These are phyloP conservation scores for Sinocyclocheilus maitianheensis DNA, from an alignment of 2,113 vertebrate species.

Conservation along the genomic window DNA sequence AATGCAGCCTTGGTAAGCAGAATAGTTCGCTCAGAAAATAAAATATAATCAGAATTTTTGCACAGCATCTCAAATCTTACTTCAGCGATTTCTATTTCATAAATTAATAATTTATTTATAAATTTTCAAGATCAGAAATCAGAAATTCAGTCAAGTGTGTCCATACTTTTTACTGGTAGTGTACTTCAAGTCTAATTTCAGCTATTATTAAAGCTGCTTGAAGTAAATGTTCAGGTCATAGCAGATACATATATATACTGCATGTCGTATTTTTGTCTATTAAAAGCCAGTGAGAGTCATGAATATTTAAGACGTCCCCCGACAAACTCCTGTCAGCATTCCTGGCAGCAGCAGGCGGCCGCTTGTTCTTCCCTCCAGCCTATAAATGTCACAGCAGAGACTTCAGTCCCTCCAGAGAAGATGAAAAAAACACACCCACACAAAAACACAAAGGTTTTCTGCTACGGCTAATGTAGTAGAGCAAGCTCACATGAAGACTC, in stretches of 20 bases:
- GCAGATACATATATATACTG: neutral
- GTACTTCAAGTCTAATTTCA: neutral
- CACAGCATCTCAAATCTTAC: no score
- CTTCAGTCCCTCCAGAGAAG: neutral
- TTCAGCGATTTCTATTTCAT: neutral
- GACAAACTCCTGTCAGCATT: neutral
- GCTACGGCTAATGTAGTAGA: neutral
- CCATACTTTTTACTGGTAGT: neutral
- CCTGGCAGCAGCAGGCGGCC: neutral
- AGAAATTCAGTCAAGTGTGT: neutral
- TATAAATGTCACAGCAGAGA: slow-evolving; percentile 32
- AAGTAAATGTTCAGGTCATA: neutral
- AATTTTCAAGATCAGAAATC: neutral
- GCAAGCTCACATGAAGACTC: neutral
- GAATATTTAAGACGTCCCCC: slow-evolving; percentile 5
- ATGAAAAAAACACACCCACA: neutral
- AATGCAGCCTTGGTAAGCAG: no score
- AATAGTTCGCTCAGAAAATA: no score
- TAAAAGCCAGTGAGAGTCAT: slow-evolving; percentile 4
- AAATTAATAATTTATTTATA: neutral
- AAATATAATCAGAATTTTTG: no score
- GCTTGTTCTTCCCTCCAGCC: slow-evolving; percentile 16
- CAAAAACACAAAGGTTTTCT: neutral
- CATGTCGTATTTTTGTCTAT: neutral
- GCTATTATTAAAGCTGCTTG: neutral